These are phyloP conservation scores for Nebria brevicollis DNA, from an alignment of 2,888 invertebrate species.

Conservation along the genomic window DNA sequence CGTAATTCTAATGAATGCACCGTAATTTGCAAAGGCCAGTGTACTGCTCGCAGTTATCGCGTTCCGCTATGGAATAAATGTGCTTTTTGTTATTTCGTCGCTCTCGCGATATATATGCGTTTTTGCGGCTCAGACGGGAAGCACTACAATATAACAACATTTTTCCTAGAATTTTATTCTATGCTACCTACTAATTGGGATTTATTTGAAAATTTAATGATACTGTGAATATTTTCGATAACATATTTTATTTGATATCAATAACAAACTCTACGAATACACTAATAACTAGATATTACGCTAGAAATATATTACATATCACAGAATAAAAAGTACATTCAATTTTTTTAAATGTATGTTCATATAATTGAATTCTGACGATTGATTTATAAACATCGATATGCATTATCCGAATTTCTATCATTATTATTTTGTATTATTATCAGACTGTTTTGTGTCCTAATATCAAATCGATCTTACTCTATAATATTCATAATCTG, in stretches of 20 bases:
- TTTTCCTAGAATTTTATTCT: conserved; percentile 22
- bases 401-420: no score
- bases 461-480: no score
- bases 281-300: neutral
- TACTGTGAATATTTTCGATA: neutral
- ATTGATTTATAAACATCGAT: no score
- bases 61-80: neutral
- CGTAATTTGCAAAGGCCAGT: conserved; percentile 29
- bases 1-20: conserved; percentile 27
- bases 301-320: no score
- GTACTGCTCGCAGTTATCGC: conserved; percentile 16
- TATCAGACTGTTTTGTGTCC: no score
- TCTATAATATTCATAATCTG: neutral
- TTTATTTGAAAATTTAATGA: neutral
- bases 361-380: no score
- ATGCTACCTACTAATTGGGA: neutral
- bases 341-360: no score
- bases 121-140: conserved; percentile 15
- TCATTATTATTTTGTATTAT: no score
- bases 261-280: neutral
- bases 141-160: conserved; percentile 17
- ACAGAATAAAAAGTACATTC: no score
- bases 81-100: conserved; percentile 8
- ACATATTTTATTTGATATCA: neutral
- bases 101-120: conserved; percentile 5